These are phyloP conservation scores for Rhynchomys soricoides DNA, from an alignment of 2,113 vertebrate species.

Conservation along the genomic window DNA sequence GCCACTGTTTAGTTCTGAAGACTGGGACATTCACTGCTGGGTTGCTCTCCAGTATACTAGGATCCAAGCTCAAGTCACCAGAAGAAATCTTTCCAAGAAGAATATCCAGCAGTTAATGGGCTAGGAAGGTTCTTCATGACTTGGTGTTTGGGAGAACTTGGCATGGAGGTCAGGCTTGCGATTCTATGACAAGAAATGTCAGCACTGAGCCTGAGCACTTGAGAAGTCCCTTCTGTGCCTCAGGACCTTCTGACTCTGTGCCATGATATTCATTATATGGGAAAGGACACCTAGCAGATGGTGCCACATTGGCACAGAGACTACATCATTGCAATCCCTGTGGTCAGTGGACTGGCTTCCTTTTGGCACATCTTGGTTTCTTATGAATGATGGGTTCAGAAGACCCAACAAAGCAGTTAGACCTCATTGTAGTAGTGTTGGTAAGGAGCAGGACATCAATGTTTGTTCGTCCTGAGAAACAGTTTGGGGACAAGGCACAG, in stretches of 20 bases:
- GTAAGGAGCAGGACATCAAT: not conserved
- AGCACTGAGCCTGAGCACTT: not conserved
- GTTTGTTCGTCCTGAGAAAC: not conserved
- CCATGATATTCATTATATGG: not conserved
- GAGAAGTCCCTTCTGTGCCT: not conserved
- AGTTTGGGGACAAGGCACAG: not conserved
- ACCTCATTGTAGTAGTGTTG: not conserved
- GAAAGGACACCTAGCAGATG: not conserved
- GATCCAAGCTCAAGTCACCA: not conserved
- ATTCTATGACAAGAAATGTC: not conserved
- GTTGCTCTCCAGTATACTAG: not conserved
- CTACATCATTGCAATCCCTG: not conserved
- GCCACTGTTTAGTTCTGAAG: not conserved
- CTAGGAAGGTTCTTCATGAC: not conserved
- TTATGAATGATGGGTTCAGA: not conserved
- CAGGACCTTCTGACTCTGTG: not conserved
- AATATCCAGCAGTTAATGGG: not conserved
- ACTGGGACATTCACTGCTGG: not conserved
- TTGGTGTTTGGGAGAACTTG: not conserved
- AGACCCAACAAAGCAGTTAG: not conserved
- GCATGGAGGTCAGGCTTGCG: not conserved
- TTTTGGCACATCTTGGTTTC: not conserved
- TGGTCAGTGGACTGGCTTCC: not conserved
- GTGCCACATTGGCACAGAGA: not conserved
- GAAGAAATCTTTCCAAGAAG: not conserved